Percentiles rank a stretch among this genome's conserved stretches.
phyloP scores from a whole-genome alignment of 2,888 invertebrate genomes.

The Athrips mouffetella region DNA sequence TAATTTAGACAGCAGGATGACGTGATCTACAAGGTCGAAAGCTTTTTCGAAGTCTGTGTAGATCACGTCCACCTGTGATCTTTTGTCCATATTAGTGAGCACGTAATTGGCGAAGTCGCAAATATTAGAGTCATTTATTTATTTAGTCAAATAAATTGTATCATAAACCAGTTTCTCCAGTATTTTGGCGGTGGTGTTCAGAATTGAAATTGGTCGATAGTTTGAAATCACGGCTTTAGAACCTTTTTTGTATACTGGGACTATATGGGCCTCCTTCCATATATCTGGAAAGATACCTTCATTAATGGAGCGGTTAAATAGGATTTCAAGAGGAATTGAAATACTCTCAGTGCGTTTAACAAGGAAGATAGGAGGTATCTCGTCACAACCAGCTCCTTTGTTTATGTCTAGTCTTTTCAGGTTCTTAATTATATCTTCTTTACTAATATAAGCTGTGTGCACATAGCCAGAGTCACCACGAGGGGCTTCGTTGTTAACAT shows the following conservation, averaged over 20 bases:
- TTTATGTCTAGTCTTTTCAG: neutral
- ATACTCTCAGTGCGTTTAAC: constrained; percentile 1
- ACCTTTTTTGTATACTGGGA: too few species aligned
- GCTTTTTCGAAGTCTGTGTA: constrained; percentile 20
- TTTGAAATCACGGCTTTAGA: too few species aligned
- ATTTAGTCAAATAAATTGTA: constrained; percentile 7
- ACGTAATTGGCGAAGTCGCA: too few species aligned
- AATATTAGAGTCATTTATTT: constrained; percentile 2
- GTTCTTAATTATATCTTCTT: too few species aligned
- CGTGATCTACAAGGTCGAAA: constrained; percentile 19
- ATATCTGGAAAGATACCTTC: constrained; percentile 15
- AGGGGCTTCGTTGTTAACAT: neutral
- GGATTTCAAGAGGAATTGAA: neutral
- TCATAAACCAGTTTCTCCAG: constrained; percentile 13
- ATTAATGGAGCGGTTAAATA: constrained; percentile 11
- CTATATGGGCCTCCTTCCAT: constrained; percentile 17
- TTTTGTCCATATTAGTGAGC: too few species aligned
- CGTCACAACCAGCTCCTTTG: constrained; percentile 11
- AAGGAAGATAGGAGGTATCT: constrained; percentile 10
- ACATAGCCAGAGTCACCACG: neutral
- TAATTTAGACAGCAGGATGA: constrained; percentile 19
- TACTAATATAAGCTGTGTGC: neutral
- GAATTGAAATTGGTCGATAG: too few species aligned
- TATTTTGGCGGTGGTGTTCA: constrained; percentile 9
- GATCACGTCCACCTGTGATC: constrained; percentile 21